Conservation (phyloP, 2,113 vertebrate genomes). For the Pogonocichla stellata region DNA sequence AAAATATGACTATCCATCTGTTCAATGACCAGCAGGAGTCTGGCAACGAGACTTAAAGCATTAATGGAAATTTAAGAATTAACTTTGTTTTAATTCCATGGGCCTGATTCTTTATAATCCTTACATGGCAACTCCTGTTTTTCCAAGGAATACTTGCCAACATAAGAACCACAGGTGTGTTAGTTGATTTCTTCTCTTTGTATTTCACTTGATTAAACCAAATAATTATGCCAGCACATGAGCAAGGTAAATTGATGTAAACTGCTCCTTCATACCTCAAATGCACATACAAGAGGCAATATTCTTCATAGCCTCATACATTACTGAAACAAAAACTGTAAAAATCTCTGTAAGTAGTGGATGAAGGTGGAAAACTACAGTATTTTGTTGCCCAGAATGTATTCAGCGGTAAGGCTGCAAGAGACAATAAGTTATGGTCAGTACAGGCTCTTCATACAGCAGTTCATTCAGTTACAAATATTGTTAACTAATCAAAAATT, state of each 20-base stretch:
- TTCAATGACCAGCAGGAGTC: slow-evolving; percentile 22
- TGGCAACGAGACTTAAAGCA: slow-evolving; percentile 54
- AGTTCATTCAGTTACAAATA: background rate
- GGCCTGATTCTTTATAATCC: slow-evolving; percentile 24
- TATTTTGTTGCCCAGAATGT: slow-evolving; percentile 66
- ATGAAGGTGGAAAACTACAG: slow-evolving; percentile 72
- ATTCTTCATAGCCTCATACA: slow-evolving; percentile 67
- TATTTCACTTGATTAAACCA: slow-evolving; percentile 49
- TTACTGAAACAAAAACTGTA: slow-evolving; percentile 69
- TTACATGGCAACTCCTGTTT: background rate
- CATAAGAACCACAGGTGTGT: background rate
- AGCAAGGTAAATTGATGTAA: slow-evolving; percentile 61
- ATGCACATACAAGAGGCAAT: slow-evolving; percentile 65
- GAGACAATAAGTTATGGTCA: slow-evolving; percentile 53
- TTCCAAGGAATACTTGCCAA: slow-evolving; percentile 13
- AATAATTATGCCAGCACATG: slow-evolving; percentile 53
- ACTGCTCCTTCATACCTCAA: slow-evolving; percentile 70
- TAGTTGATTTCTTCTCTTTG: slow-evolving; percentile 26
- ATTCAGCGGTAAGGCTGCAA: slow-evolving; percentile 82
- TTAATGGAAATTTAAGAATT: background rate
- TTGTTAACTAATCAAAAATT: background rate
- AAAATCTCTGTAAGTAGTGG: slow-evolving; percentile 71
- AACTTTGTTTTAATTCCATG: background rate
- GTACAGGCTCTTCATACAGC: background rate
- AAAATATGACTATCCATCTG: slow-evolving; percentile 1